These are phyloP conservation scores for Goniozus legneri DNA, from an alignment of 1,140 invertebrate species.

Conservation along the genomic window DNA sequence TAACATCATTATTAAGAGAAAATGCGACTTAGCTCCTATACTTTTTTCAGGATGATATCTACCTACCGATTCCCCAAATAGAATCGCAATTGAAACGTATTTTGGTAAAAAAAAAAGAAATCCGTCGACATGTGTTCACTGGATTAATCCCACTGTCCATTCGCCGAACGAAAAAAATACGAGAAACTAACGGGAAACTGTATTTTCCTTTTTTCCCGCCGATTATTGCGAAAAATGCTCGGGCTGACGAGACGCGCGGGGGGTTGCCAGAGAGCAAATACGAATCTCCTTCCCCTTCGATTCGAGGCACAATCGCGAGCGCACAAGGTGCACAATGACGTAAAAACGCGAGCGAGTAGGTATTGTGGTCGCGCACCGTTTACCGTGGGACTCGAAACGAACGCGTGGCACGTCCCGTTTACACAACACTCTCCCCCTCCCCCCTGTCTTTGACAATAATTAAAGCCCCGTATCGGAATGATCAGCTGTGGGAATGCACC, in stretches of 20 bases:
- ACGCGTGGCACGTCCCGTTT: too few species aligned
- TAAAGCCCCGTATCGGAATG: conserved; percentile 32
- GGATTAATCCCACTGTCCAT: too few species aligned
- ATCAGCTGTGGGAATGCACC: conserved; percentile 31
- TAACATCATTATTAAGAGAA: too few species aligned
- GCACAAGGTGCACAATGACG: conserved; percentile 34
- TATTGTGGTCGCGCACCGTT: conserved; percentile 27
- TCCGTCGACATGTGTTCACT: not conserved
- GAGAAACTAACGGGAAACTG: not conserved
- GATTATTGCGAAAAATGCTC: conserved; percentile 26
- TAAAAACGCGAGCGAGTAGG: conserved; percentile 30
- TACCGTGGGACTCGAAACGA: conserved; percentile 31
- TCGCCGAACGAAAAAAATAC: not conserved
- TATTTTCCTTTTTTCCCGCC: conserved; percentile 8
- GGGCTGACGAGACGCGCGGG: conserved; percentile 14
- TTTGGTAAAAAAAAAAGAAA: not conserved
- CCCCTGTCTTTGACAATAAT: conserved; percentile 28
- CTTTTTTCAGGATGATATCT: too few species aligned
- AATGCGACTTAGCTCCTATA: too few species aligned
- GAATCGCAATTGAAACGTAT: too few species aligned
- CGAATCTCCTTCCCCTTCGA: conserved; percentile 10
- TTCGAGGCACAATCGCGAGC: conserved; percentile 23
- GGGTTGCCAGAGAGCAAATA: conserved; percentile 17
- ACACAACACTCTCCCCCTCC: too few species aligned
- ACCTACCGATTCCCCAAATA: too few species aligned